phyloP scores from a whole-genome alignment of 2,797 vertebrate genomes.

The Serranus cabrilla region DNA sequence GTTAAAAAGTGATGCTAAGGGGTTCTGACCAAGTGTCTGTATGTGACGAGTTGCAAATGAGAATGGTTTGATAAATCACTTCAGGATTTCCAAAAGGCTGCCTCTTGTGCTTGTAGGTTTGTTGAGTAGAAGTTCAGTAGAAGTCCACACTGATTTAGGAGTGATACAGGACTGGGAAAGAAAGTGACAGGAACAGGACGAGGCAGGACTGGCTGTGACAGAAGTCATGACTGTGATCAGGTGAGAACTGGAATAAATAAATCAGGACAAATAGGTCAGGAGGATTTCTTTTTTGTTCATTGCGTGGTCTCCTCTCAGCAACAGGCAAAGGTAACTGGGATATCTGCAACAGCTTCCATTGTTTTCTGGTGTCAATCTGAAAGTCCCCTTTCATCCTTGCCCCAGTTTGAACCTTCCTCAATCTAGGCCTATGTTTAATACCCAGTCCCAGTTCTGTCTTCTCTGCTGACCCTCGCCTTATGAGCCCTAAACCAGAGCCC shows the following conservation, averaged over 20 bases:
- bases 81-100: background rate
- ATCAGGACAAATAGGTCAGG: background rate
- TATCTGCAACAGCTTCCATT: background rate
- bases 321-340: background rate
- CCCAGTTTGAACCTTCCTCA: constrained; percentile 16
- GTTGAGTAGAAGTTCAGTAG: background rate
- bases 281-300: background rate
- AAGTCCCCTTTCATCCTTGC: constrained; percentile 17
- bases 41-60: no score
- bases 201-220: background rate
- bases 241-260: background rate
- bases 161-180: background rate
- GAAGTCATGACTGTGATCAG: background rate
- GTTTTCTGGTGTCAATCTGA: constrained; percentile 31
- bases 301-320: background rate
- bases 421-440: constrained; percentile 19
- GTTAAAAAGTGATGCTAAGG: no score
- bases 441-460: constrained; percentile 37
- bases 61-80: background rate
- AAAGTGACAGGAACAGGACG: background rate
- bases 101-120: background rate
- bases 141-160: background rate
- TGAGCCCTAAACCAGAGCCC: constrained; percentile 57
- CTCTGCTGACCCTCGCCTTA: constrained; percentile 72
- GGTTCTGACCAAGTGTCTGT: no score